phyloP scores from a whole-genome alignment of 2,113 vertebrate species.

The Baryphthengus martii region DNA sequence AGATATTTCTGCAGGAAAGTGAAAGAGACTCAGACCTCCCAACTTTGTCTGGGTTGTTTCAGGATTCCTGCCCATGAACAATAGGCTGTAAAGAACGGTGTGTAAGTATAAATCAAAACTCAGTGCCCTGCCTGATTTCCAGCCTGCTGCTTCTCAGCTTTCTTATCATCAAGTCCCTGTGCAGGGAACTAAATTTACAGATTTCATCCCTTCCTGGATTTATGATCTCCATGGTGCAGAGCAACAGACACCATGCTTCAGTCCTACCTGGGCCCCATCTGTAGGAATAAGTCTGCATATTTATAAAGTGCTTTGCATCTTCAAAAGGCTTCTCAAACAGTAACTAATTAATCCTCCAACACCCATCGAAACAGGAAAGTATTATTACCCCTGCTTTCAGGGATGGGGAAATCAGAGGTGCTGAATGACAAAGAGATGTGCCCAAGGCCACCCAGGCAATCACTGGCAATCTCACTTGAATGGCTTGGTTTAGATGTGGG shows the following conservation, averaged over 20 bases:
- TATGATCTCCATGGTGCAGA: neutral
- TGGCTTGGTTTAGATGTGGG: neutral
- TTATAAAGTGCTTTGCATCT: conserved; percentile 14
- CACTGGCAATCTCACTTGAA: neutral
- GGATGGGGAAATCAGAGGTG: conserved; percentile 25
- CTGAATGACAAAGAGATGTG: conserved; percentile 51
- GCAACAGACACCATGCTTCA: neutral
- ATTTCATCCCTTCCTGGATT: neutral
- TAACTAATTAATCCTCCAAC: conserved; percentile 29
- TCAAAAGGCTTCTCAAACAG: conserved; percentile 43
- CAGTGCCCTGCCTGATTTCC: neutral
- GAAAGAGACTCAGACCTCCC: neutral
- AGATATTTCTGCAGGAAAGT: neutral
- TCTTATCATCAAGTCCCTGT: neutral
- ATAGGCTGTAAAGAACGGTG: neutral
- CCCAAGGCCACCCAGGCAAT: conserved; percentile 39
- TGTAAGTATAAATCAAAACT: neutral
- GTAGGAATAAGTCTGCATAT: neutral
- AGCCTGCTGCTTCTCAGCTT: neutral
- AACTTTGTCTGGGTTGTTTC: neutral
- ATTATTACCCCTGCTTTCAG: neutral
- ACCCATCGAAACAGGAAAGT: neutral
- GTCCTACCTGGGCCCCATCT: neutral
- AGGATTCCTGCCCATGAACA: neutral
- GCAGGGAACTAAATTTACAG: neutral